Evolutionary conservation across 2,113 vertebrate genomes (phyloP), one percentile per base, ranked within the genome.

Genomic region (Rana temporaria): DNA sequence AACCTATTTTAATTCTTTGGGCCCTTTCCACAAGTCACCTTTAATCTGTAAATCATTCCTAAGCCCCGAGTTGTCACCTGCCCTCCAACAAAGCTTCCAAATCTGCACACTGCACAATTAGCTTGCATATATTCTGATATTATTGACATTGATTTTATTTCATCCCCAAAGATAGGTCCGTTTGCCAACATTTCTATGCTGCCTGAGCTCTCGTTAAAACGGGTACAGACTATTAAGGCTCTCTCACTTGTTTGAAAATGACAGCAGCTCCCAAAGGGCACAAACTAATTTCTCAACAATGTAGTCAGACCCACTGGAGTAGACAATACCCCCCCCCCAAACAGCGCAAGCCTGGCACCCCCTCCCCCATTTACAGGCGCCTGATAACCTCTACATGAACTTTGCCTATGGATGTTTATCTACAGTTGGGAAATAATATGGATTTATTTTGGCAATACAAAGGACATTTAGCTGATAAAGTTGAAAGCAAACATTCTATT

Each of bases 361-460:
- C 66, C 34, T 8, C 42, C 48, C 48, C 42, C 19, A 63, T 30
- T 30, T 79, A 78, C 81, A 77, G 83, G 85, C 86, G 66, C 86
- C 71, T 86, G 82, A 89, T 96, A 91, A 94, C 94, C 92, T 95
- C 93, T 77, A 65, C 56, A 63, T 92, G 92, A 95, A 95, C 92
- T 95, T 93, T 89, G 74, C 71, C 88, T 87, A 73, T 86, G 85
- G 62, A 90, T 88, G 73, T 89, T 91, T 91, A 87, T 92, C 92
- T 90, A 70, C 86, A 85, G 79, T 84, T 75, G 69, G 84, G 82
- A 85, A 89, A 76, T 86, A 83, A 75, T 84, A 87, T 71, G 82
- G 90, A 91, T 92, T 91, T 90, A 85, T 88, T 90, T 89, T 87
- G 66, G 67, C 84, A 85, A 87, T 85, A 84, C 83, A 87, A 68